These are phyloP conservation scores for Eulemur rubriventer DNA, from an alignment of 2,797 vertebrate genomes.

Conservation along the genomic window DNA sequence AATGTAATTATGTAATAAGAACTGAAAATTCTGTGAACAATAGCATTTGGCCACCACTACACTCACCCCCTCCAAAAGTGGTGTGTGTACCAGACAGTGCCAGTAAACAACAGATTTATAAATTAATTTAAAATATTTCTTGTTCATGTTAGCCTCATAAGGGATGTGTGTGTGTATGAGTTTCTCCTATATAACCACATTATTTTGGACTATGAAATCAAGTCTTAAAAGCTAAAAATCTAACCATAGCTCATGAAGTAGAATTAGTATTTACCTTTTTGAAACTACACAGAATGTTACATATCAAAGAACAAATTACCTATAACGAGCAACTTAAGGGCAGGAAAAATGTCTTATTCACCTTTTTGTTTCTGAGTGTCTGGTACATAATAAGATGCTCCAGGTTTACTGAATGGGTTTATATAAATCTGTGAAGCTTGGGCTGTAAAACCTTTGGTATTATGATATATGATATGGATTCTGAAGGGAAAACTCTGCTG, in stretches of 20 bases:
- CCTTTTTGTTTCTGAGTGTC: background rate
- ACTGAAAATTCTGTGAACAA: slow-evolving; percentile 58
- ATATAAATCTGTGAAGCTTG: background rate
- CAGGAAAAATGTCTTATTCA: background rate
- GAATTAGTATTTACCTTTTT: background rate
- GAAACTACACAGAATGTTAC: slow-evolving; percentile 13
- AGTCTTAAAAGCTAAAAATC: background rate
- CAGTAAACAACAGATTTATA: slow-evolving; percentile 57
- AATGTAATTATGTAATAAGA: slow-evolving; percentile 63
- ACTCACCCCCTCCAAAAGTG: background rate
- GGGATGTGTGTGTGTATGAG: background rate
- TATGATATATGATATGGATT: background rate
- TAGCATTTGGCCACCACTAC: slow-evolving; percentile 39
- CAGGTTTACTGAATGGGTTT: background rate
- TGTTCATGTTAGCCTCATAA: background rate
- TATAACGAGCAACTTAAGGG: background rate
- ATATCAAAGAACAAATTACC: slow-evolving; percentile 7
- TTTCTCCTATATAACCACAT: background rate
- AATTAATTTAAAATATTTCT: slow-evolving; percentile 45
- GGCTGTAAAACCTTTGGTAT: background rate
- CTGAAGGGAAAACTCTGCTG: background rate
- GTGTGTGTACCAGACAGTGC: background rate
- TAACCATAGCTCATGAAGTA: background rate
- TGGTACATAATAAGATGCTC: background rate
- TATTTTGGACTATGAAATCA: background rate